Evolutionary conservation across 2,888 invertebrate species (phyloP).

Genomic region (Cephus rjabovi): DNA sequence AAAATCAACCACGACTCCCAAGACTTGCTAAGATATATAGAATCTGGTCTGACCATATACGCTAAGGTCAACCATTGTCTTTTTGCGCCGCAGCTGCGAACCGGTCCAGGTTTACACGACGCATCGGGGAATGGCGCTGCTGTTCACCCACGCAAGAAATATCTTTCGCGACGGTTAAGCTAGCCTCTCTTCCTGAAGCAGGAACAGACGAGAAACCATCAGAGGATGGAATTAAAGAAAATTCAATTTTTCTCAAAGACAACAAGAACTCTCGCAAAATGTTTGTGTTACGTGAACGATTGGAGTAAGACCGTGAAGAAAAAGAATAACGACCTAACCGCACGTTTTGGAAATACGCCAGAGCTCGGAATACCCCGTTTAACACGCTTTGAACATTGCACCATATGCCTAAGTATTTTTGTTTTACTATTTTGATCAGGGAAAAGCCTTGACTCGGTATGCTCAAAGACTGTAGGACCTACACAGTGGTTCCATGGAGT

Average conservation of each 20-base stretch:
- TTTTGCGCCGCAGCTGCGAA: conserved; percentile 42
- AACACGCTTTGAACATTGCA: neutral
- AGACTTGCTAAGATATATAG: conserved; percentile 31
- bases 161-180: conserved; percentile 3
- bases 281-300: neutral
- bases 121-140: conserved; percentile 13
- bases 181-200: neutral
- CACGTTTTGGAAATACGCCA: neutral
- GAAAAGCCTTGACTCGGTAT: neutral
- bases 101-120: conserved; percentile 34
- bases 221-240: neutral
- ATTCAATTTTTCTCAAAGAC: neutral
- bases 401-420: neutral
- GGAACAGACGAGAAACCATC: neutral
- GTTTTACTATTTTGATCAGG: neutral
- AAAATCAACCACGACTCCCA: conserved; percentile 9
- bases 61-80: conserved; percentile 57
- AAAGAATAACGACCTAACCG: neutral
- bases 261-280: neutral
- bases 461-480: neutral
- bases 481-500: neutral
- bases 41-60: conserved; percentile 58
- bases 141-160: conserved; percentile 24
- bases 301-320: neutral
- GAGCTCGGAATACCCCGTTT: neutral